A percentile compares a stretch with the other conserved stretches of the same genome.
Conservation (phyloP, 2,888 invertebrate species). For the Nematopogon swammerdamellus region DNA sequence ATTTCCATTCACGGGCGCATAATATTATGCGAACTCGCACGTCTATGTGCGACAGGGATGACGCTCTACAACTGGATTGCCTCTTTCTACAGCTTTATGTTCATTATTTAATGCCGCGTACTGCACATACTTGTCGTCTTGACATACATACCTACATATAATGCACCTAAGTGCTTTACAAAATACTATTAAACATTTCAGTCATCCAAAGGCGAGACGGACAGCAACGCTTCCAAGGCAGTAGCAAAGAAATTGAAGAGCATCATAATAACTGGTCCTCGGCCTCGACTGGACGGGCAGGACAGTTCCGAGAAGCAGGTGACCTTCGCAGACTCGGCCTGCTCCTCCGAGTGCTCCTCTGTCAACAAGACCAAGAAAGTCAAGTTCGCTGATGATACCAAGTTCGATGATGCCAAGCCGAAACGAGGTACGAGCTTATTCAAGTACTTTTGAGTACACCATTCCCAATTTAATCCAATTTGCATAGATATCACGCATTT, state of each 20-base stretch:
- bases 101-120: too few species aligned
- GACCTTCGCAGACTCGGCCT: constrained; percentile 31
- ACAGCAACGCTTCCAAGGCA: not conserved
- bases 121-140: too few species aligned
- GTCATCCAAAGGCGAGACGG: constrained; percentile 23
- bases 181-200: constrained; percentile 18
- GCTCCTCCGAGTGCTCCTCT: constrained; percentile 22
- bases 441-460: too few species aligned
- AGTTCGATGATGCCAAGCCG: constrained; percentile 29
- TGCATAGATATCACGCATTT: not conserved
- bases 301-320: constrained; percentile 43
- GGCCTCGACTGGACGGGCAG: constrained; percentile 30
- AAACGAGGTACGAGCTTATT: constrained; percentile 28
- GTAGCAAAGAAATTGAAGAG: constrained; percentile 34
- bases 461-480: too few species aligned
- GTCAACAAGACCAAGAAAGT: constrained; percentile 30
- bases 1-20: too few species aligned
- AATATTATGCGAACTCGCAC: too few species aligned
- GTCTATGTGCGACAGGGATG: too few species aligned
- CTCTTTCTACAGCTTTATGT: too few species aligned
- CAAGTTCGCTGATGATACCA: constrained; percentile 40
- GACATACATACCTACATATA: too few species aligned
- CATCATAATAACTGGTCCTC: constrained; percentile 31
- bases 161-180: too few species aligned
- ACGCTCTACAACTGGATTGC: too few species aligned